Evolutionary conservation across 1,140 invertebrate species (phyloP).

Genomic region (Drosophila ogumai): DNA sequence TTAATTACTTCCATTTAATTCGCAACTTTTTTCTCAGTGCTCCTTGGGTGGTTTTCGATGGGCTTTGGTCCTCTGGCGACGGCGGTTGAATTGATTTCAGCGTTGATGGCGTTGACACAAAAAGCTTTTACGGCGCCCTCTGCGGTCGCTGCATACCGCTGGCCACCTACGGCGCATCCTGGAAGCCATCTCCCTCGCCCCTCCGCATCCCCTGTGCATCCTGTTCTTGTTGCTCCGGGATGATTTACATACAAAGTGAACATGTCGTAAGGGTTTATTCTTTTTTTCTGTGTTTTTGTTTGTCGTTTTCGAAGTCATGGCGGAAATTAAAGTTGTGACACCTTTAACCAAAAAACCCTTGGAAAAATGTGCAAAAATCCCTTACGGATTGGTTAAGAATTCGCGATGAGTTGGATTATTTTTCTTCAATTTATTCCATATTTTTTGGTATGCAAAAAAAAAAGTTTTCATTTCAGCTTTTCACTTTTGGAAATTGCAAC

Average conservation of each 20-base stretch:
- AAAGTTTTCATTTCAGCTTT: conserved; percentile 49
- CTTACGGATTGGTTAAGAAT: conserved; percentile 38
- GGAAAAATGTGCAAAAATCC: conserved; percentile 36
- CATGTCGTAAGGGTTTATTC: conserved; percentile 60
- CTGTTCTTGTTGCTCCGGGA: conserved; percentile 60
- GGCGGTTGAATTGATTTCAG: conserved; percentile 83
- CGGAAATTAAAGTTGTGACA: conserved; percentile 83
- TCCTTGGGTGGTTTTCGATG: conserved; percentile 10
- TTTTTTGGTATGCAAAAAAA: conserved; percentile 44
- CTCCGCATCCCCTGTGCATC: conserved; percentile 32
- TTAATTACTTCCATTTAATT: not conserved
- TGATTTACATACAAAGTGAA: conserved; percentile 84
- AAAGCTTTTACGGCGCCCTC: conserved; percentile 82
- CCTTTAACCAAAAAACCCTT: conserved; percentile 62
- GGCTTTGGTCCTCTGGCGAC: conserved; percentile 38
- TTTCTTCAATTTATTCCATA: conserved; percentile 66
- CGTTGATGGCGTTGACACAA: conserved; percentile 84
- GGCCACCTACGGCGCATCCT: conserved; percentile 82
- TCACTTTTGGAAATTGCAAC: conserved; percentile 75
- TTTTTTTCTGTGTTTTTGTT: conserved; percentile 17
- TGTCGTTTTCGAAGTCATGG: conserved; percentile 51
- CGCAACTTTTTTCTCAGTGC: not conserved
- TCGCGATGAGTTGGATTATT: conserved; percentile 47
- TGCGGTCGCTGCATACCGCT: conserved; percentile 75
- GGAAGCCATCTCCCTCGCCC: conserved; percentile 13